Evolutionary conservation across 2,888 invertebrate species (phyloP).

Genomic region (Eupithecia inturbata): DNA sequence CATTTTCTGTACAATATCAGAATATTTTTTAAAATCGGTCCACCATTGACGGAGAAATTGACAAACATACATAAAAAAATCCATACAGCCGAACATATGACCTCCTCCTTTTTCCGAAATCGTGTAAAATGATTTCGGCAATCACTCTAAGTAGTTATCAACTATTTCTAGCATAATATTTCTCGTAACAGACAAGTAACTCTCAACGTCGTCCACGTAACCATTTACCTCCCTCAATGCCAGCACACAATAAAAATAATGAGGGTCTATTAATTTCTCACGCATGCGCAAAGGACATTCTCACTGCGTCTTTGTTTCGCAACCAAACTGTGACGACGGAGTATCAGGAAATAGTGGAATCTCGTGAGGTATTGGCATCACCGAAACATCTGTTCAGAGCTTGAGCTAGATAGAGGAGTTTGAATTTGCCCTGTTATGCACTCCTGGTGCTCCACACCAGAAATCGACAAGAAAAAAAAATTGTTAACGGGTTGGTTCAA

Average conservation of each 20-base stretch:
- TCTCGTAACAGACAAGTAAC: constrained; percentile 21
- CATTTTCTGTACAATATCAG: too few species aligned
- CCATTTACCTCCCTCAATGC: constrained; percentile 55
- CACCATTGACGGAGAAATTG: too few species aligned
- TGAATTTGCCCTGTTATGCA: neutral
- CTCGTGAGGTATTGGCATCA: neutral
- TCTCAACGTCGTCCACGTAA: constrained; percentile 33
- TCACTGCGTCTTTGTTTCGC: constrained; percentile 56
- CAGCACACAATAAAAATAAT: constrained; percentile 56
- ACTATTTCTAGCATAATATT: neutral
- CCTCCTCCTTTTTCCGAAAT: too few species aligned
- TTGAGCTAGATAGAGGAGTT: neutral
- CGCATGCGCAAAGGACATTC: constrained; percentile 58
- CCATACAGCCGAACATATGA: too few species aligned
- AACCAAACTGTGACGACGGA: constrained; percentile 56
- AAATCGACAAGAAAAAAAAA: too few species aligned
- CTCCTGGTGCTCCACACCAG: neutral
- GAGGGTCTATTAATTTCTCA: constrained; percentile 68
- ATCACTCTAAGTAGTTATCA: neutral
- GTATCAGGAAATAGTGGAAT: constrained; percentile 39
- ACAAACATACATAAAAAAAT: too few species aligned
- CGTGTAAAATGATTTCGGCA: too few species aligned
- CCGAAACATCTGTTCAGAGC: neutral
- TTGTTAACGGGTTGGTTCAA: too few species aligned
- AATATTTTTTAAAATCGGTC: too few species aligned